Percentiles rank a stretch among this genome's conserved stretches.
These are phyloP conservation scores for Odocoileus hemionus DNA, from an alignment of 2,113 vertebrate genomes.

Conservation along the genomic window DNA sequence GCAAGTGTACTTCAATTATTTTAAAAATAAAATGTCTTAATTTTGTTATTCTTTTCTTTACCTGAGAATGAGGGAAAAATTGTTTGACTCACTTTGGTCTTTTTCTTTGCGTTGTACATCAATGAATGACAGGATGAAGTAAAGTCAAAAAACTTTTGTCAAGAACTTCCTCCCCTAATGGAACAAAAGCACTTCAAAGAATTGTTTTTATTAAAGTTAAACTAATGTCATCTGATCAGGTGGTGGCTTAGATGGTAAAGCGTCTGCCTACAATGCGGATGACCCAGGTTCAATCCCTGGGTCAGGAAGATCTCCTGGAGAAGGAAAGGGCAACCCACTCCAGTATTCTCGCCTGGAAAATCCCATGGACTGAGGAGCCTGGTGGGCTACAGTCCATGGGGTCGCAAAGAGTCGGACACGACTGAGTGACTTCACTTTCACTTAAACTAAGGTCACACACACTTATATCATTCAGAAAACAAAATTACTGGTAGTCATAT, in stretches of 20 bases:
- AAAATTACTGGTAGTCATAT: neutral
- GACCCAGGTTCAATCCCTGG: neutral
- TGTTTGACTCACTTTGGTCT: neutral
- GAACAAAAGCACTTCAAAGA: neutral
- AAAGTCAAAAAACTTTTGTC: neutral
- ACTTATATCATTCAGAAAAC: neutral
- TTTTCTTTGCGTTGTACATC: neutral
- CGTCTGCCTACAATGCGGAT: neutral
- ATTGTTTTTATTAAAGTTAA: neutral
- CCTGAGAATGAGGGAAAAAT: neutral
- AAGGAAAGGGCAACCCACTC: neutral
- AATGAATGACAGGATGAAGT: neutral
- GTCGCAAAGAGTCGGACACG: fast-evolving
- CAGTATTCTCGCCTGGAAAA: neutral
- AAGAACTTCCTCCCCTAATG: neutral
- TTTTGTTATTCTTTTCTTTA: neutral
- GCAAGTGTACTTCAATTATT: neutral
- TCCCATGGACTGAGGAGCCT: neutral
- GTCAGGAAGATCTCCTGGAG: neutral
- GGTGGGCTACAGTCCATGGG: neutral
- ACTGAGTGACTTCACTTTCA: neutral
- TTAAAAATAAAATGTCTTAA: neutral
- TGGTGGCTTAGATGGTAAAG: neutral
- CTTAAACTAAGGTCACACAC: neutral
- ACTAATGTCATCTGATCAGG: neutral